phyloP scores from a whole-genome alignment of 1,140 invertebrate species.

The Ylistrum balloti region DNA sequence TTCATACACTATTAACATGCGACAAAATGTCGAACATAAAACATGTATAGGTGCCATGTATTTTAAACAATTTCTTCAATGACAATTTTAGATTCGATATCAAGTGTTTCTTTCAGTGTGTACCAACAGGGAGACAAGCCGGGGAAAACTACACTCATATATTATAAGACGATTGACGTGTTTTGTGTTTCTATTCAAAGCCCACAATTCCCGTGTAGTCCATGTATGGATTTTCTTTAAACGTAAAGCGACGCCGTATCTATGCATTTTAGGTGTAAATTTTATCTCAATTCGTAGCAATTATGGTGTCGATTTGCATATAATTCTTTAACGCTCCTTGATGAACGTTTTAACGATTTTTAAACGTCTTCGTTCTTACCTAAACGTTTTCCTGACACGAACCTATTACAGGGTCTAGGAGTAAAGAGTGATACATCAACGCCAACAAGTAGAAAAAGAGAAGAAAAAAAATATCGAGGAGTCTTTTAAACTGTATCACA shows the following conservation, averaged over 20 bases:
- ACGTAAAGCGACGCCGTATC: background rate
- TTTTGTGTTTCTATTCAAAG: background rate
- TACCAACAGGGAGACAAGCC: too few relatives aligned
- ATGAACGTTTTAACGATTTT: background rate
- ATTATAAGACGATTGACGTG: background rate
- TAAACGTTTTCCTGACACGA: background rate
- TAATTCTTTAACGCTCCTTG: constrained; percentile 1
- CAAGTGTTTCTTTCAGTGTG: too few relatives aligned
- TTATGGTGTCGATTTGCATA: background rate
- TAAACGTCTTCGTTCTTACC: background rate
- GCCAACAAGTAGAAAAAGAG: too few relatives aligned
- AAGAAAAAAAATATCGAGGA: too few relatives aligned
- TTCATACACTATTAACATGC: too few relatives aligned
- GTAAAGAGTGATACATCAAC: background rate
- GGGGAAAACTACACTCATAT: too few relatives aligned
- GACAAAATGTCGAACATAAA: too few relatives aligned
- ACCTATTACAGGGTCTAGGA: background rate
- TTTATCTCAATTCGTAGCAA: background rate
- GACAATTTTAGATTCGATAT: too few relatives aligned
- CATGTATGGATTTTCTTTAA: background rate
- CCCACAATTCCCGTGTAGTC: background rate
- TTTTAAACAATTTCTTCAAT: too few relatives aligned
- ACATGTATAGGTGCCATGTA: too few relatives aligned
- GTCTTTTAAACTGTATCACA: too few relatives aligned
- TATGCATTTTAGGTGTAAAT: background rate